Evolutionary conservation across 2,113 vertebrate species (phyloP).

Genomic region (Chauna torquata): DNA sequence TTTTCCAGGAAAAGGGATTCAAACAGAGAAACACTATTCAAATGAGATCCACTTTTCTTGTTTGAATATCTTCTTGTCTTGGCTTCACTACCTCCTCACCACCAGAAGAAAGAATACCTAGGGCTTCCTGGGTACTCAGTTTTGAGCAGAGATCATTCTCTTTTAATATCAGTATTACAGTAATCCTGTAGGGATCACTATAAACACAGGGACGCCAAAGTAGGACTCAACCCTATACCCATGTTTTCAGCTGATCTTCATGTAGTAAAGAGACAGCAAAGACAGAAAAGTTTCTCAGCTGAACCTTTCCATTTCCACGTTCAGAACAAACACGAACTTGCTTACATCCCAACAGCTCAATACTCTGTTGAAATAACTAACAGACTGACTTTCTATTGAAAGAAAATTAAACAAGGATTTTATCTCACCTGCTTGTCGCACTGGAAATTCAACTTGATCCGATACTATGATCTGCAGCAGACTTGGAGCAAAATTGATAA

Average conservation of each 20-base stretch:
- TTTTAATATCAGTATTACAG: background rate
- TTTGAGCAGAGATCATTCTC: background rate
- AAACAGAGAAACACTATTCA: background rate
- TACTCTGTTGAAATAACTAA: background rate
- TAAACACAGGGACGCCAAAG: background rate
- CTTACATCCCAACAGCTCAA: background rate
- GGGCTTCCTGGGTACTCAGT: background rate
- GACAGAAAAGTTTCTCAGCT: background rate
- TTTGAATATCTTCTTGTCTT: background rate
- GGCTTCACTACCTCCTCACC: background rate
- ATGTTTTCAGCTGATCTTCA: background rate
- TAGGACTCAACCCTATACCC: background rate
- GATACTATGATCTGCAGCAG: conserved; percentile 96
- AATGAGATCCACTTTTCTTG: background rate
- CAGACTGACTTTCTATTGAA: background rate
- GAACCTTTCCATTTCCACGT: background rate
- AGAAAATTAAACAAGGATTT: background rate
- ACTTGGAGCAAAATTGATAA: conserved; percentile 97
- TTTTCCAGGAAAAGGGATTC: background rate
- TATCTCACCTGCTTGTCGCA: conserved; percentile 93
- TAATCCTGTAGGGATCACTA: conserved; percentile 20
- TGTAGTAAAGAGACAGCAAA: background rate
- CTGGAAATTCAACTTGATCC: conserved; percentile 95
- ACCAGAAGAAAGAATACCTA: background rate
- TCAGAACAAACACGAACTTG: background rate